Conservation (phyloP, 2,113 vertebrate genomes). For the Heptranchias perlo region DNA sequence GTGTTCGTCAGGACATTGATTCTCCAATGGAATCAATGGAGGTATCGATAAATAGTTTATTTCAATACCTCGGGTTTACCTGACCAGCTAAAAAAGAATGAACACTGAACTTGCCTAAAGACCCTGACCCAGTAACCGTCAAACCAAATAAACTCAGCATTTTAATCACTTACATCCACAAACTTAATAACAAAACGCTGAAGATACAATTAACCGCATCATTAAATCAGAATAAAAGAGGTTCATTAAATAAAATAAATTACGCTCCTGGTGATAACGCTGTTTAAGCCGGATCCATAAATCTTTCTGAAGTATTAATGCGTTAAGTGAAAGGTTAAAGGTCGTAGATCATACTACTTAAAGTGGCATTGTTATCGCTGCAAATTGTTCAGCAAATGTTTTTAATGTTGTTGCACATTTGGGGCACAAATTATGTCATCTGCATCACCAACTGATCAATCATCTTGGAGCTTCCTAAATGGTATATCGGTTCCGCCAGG, state of each 20-base stretch:
- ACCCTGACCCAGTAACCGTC: neutral
- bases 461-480: neutral
- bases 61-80: neutral
- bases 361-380: neutral
- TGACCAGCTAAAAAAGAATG: neutral
- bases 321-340: neutral
- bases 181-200: neutral
- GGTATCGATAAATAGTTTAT: neutral
- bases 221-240: constrained; percentile 20
- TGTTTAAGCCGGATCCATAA: neutral
- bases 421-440: neutral
- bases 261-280: neutral
- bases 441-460: neutral
- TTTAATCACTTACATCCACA: neutral
- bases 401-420: neutral
- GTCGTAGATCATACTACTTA: neutral
- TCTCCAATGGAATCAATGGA: neutral
- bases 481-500: too few relatives aligned
- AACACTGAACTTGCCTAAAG: neutral
- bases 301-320: constrained; percentile 11
- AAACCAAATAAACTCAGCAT: neutral
- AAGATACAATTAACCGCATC: neutral
- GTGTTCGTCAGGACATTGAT: neutral
- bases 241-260: constrained; percentile 5
- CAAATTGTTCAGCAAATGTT: neutral